Conservation (phyloP, 2,888 invertebrate genomes). For the Psylliodes chrysocephalus region DNA sequence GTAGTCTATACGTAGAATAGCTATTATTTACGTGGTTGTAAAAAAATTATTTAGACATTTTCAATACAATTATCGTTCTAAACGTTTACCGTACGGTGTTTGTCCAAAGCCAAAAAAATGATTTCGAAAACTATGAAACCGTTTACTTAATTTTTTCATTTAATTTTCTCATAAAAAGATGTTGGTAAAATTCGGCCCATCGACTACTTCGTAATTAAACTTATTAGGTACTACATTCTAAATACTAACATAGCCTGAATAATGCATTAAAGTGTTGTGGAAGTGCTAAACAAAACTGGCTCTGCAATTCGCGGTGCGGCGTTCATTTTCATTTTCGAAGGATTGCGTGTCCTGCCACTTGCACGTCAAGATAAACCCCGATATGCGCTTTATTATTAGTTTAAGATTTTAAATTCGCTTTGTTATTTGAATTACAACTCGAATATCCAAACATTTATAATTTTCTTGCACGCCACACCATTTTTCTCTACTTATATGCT, state of each 20-base stretch:
- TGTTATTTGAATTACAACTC: conserved; percentile 40
- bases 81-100: no score
- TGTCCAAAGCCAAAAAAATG: no score
- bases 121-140: no score
- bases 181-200: conserved; percentile 1
- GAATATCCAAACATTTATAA: conserved; percentile 39
- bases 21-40: no score
- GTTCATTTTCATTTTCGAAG: conserved; percentile 34
- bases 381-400: conserved; percentile 41
- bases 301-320: conserved; percentile 25
- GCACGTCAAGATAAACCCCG: conserved; percentile 41
- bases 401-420: conserved; percentile 42
- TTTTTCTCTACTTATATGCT: conserved; percentile 18
- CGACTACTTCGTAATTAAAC: conserved; percentile 32
- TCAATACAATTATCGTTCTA: no score
- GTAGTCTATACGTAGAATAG: no score
- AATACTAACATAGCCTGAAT: conserved; percentile 41
- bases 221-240: conserved; percentile 36
- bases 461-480: conserved; percentile 32
- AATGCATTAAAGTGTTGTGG: conserved; percentile 40
- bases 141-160: no score
- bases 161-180: no score
- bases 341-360: conserved; percentile 40
- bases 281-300: conserved; percentile 40
- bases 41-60: no score